Conservation (phyloP, 2,888 invertebrate genomes). For the Asteroscopus sphinx region DNA sequence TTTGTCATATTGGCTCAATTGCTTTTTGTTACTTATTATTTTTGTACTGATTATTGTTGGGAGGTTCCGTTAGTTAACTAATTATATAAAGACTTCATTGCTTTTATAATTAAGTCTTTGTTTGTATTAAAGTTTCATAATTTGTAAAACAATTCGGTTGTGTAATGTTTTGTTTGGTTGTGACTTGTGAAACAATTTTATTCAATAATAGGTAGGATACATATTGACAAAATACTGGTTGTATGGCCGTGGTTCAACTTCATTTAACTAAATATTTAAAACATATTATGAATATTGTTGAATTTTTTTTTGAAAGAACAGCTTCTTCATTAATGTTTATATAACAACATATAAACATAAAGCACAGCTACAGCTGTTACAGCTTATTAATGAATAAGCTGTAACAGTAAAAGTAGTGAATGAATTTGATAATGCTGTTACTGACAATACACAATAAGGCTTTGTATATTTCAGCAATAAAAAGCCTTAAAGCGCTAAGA, state of each 20-base stretch:
- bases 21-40: conserved; percentile 7
- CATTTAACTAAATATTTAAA: too few species aligned
- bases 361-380: too few species aligned
- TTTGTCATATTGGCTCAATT: conserved; percentile 32
- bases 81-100: conserved; percentile 1
- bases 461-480: not conserved
- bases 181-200: not conserved
- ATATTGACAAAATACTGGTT: conserved; percentile 12
- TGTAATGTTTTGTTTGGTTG: conserved; percentile 3
- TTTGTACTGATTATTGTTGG: not conserved
- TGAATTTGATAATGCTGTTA: not conserved
- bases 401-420: too few species aligned
- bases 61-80: not conserved
- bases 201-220: conserved; percentile 1
- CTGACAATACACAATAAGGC: not conserved
- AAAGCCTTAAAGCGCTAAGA: not conserved
- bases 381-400: too few species aligned
- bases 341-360: too few species aligned
- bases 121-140: not conserved
- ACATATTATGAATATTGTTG: too few species aligned
- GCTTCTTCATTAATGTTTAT: too few species aligned
- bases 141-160: conserved; percentile 8
- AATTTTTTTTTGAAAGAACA: too few species aligned
- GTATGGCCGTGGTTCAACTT: not conserved
- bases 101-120: not conserved